Evolutionary conservation across 2,888 invertebrate species (phyloP).

Genomic region (Megaustenia siamemsis): DNA sequence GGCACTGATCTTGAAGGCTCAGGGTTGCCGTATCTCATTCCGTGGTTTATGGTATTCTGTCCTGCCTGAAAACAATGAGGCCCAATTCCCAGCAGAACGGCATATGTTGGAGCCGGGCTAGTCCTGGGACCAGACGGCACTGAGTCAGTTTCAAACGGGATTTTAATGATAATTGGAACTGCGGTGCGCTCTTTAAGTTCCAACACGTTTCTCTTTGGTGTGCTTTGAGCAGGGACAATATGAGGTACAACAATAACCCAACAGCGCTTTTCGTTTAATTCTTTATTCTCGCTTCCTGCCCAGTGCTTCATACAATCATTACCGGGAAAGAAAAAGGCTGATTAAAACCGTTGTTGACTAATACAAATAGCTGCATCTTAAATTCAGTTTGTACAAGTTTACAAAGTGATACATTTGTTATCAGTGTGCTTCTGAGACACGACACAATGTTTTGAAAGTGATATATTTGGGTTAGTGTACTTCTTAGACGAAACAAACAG

Average conservation of each 20-base stretch:
- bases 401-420: too few species aligned
- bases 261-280: not conserved
- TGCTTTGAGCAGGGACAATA: not conserved
- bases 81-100: conserved; percentile 46
- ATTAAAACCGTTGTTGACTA: too few species aligned
- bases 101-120: conserved; percentile 38
- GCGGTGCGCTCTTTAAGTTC: conserved; percentile 33
- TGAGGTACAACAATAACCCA: conserved; percentile 11
- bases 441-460: too few species aligned
- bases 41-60: conserved; percentile 41
- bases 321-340: too few species aligned
- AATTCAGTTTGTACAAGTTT: too few species aligned
- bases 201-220: conserved; percentile 21
- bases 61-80: conserved; percentile 32
- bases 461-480: too few species aligned
- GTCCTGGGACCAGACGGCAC: conserved; percentile 27
- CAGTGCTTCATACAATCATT: too few species aligned
- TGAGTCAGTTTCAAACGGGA: conserved; percentile 45
- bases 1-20: conserved; percentile 10
- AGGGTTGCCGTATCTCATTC: conserved; percentile 28
- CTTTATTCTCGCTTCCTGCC: not conserved
- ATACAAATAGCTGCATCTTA: too few species aligned
- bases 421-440: too few species aligned
- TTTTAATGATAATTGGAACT: conserved; percentile 44
- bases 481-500: too few species aligned